Conservation (phyloP, 1,140 invertebrate species). For the Pseudomyrmex concolor region DNA sequence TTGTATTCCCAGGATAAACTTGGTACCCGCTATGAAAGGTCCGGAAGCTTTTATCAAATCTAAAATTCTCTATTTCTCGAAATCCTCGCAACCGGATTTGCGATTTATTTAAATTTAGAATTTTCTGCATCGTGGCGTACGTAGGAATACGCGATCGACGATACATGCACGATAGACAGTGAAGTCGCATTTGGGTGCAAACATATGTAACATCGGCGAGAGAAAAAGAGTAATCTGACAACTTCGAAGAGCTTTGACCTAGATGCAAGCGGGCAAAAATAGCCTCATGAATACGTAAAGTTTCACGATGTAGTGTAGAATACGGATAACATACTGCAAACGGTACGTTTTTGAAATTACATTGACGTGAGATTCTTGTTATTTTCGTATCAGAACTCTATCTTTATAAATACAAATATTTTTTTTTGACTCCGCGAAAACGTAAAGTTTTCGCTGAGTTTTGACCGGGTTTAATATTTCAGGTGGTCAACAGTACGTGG, state of each 20-base stretch:
- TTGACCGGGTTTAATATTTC: slow-evolving; percentile 14
- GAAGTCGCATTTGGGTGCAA: slow-evolving; percentile 33
- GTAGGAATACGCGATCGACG: slow-evolving; percentile 9
- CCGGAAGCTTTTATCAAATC: slow-evolving; percentile 52
- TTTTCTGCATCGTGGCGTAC: slow-evolving; percentile 25
- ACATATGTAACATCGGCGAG: slow-evolving; percentile 39
- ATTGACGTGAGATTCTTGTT: slow-evolving; percentile 1
- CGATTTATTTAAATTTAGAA: slow-evolving; percentile 59
- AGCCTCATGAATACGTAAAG: slow-evolving; percentile 48
- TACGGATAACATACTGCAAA: not conserved
- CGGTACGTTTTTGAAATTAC: slow-evolving; percentile 2
- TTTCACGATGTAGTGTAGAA: slow-evolving; percentile 9
- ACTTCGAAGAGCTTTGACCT: slow-evolving; percentile 28
- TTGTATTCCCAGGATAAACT: slow-evolving; percentile 68
- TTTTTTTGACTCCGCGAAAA: not conserved
- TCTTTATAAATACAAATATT: not conserved
- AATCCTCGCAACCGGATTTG: slow-evolving; percentile 17
- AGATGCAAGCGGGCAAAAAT: slow-evolving; percentile 38
- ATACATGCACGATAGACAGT: slow-evolving; percentile 39
- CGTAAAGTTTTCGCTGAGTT: not conserved
- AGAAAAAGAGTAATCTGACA: slow-evolving; percentile 29
- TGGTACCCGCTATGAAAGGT: slow-evolving; percentile 30
- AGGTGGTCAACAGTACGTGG: slow-evolving; percentile 3
- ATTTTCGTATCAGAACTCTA: not conserved
- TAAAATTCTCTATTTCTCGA: slow-evolving; percentile 45